Evolutionary conservation across 2,888 invertebrate species (phyloP).

Genomic region (Spialia ferax): DNA sequence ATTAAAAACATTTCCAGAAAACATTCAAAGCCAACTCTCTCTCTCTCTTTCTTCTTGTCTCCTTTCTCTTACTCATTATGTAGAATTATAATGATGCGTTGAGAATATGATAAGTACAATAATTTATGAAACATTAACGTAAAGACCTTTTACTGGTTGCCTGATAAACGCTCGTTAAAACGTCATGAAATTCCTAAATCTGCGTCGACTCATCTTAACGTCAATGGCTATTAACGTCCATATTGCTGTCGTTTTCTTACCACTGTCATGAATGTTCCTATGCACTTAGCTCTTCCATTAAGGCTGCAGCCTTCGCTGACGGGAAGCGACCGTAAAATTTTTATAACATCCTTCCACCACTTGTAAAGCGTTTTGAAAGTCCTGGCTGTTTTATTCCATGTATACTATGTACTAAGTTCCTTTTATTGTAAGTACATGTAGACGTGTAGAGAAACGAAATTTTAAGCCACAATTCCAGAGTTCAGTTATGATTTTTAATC

Average conservation of each 20-base stretch:
- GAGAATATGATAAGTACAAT: neutral
- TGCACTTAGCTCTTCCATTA: conserved; percentile 86
- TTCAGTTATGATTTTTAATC: neutral
- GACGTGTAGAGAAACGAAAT: neutral
- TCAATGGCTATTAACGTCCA: conserved; percentile 38
- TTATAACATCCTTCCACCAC: conserved; percentile 86
- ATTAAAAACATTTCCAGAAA: too few relatives aligned
- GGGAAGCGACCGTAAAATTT: conserved; percentile 84
- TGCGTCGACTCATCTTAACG: conserved; percentile 18
- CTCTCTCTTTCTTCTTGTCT: neutral
- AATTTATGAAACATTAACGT: conserved; percentile 19
- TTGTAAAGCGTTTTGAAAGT: conserved; percentile 84
- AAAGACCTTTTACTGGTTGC: conserved; percentile 26
- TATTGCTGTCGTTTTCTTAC: conserved; percentile 55
- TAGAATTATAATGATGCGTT: neutral
- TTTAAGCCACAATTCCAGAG: neutral
- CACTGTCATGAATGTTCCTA: conserved; percentile 81
- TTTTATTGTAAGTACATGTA: neutral
- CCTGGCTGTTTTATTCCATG: conserved; percentile 77
- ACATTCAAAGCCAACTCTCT: too few relatives aligned
- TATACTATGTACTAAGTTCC: conserved; percentile 47
- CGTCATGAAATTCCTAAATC: conserved; percentile 37
- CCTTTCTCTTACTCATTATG: neutral
- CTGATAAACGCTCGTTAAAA: conserved; percentile 36
- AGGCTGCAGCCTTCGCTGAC: conserved; percentile 80